These are phyloP conservation scores for Eleginops maclovinus DNA, from an alignment of 2,113 vertebrate species.

Conservation along the genomic window DNA sequence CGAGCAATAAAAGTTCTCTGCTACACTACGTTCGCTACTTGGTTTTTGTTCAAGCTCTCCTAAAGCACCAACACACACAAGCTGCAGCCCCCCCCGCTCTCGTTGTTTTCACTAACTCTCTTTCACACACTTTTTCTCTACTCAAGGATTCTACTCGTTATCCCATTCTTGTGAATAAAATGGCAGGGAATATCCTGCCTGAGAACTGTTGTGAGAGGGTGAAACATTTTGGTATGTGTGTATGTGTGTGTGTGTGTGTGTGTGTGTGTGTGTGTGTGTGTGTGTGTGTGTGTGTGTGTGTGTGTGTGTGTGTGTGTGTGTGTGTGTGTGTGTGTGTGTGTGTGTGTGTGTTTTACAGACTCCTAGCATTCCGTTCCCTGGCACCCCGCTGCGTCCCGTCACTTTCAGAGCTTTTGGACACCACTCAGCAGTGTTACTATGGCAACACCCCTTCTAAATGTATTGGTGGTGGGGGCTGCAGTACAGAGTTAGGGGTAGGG, in stretches of 20 bases:
- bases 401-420: slow-evolving; percentile 26
- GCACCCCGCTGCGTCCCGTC: slow-evolving; percentile 45
- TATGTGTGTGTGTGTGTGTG: slow-evolving; percentile 24
- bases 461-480: neutral
- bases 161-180: neutral
- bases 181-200: neutral
- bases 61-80: slow-evolving; percentile 4
- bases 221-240: slow-evolving; percentile 10
- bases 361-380: slow-evolving; percentile 51
- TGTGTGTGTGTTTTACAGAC: slow-evolving; percentile 45
- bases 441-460: slow-evolving; percentile 56
- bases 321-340: slow-evolving; percentile 19
- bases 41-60: slow-evolving; percentile 11
- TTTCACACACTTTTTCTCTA: neutral
- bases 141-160: slow-evolving; percentile 9
- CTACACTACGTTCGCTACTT: slow-evolving; percentile 6
- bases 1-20: neutral
- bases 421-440: slow-evolving; percentile 36
- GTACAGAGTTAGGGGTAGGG: neutral
- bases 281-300: slow-evolving; percentile 29
- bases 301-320: slow-evolving; percentile 25
- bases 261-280: slow-evolving; percentile 25
- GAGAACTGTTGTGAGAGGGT: neutral
- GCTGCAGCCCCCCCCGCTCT: neutral
- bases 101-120: neutral